A percentile compares a stretch with the other conserved stretches of the same genome.
Conservation (phyloP, 2,797 vertebrate species). For the Eulemur mongoz region DNA sequence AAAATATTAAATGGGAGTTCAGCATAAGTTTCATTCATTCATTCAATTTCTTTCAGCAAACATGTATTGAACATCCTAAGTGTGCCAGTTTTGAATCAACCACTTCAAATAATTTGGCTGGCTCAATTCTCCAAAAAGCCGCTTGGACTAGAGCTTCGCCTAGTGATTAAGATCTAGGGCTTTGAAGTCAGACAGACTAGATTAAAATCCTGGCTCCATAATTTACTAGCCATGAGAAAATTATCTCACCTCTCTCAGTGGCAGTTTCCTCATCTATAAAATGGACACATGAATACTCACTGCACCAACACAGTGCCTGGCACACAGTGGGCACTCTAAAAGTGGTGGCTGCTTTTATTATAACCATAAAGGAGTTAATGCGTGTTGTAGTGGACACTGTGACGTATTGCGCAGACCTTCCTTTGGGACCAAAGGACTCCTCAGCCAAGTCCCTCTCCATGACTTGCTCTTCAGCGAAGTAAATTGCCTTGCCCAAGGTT, state of each 20-base stretch:
- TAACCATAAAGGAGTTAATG: not conserved
- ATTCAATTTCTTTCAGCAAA: not conserved
- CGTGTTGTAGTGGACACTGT: not conserved
- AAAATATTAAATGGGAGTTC: not conserved
- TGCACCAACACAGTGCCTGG: not conserved
- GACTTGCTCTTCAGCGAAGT: not conserved
- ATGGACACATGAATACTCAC: not conserved
- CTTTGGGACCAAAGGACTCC: not conserved
- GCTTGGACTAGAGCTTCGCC: not conserved
- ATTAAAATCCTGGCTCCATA: not conserved
- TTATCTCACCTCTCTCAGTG: not conserved
- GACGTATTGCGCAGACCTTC: not conserved
- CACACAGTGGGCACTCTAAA: not conserved
- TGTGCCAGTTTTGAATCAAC: not conserved
- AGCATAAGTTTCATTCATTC: not conserved
- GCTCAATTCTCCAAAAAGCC: constrained; percentile 1
- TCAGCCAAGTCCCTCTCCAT: not conserved
- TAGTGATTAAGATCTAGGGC: not conserved
- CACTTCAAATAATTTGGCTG: not conserved
- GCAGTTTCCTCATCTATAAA: not conserved
- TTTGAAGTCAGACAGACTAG: not conserved
- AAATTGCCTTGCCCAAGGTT: not conserved
- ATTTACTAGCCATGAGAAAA: not conserved
- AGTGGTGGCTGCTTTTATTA: not conserved
- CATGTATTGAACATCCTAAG: not conserved